Percentiles rank a stretch among this genome's conserved stretches.
Conservation (phyloP, 2,888 invertebrate genomes). For the Anarsia innoxiella region DNA sequence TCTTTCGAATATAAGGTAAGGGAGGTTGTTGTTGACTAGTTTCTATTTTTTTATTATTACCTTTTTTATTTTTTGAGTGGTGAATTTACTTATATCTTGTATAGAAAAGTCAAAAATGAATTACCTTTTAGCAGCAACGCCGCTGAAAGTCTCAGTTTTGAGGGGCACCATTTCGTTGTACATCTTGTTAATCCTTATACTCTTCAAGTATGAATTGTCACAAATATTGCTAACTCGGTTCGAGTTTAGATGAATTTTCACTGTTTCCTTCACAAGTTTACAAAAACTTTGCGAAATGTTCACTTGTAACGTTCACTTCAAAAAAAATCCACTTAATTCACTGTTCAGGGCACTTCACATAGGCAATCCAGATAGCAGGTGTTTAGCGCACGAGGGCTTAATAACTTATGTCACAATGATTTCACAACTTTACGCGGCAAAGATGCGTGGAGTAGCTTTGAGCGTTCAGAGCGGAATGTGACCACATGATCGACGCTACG, state of each 20-base stretch:
- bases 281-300: constrained; percentile 4
- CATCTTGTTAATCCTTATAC: constrained; percentile 39
- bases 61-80: not conserved
- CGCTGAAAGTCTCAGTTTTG: constrained; percentile 64
- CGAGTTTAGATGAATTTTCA: constrained; percentile 14
- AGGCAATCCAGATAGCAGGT: constrained; percentile 12
- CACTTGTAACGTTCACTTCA: constrained; percentile 8
- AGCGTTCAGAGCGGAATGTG: constrained; percentile 40
- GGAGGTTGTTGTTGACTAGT: too few species aligned
- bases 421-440: constrained; percentile 48
- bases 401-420: constrained; percentile 64
- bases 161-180: constrained; percentile 65
- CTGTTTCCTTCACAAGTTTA: constrained; percentile 18
- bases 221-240: constrained; percentile 6
- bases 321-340: too few species aligned
- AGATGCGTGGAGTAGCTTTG: constrained; percentile 38
- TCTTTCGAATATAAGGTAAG: too few species aligned
- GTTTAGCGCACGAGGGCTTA: constrained; percentile 15
- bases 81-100: too few species aligned
- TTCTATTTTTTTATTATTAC: too few species aligned
- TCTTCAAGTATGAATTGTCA: constrained; percentile 28
- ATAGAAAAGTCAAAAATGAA: too few species aligned
- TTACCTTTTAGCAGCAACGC: constrained; percentile 66
- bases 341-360: constrained; percentile 8
- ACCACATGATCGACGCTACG: constrained; percentile 5